Conservation (phyloP, 64 coral and sea anemone species). For the Montipora cactus region DNA sequence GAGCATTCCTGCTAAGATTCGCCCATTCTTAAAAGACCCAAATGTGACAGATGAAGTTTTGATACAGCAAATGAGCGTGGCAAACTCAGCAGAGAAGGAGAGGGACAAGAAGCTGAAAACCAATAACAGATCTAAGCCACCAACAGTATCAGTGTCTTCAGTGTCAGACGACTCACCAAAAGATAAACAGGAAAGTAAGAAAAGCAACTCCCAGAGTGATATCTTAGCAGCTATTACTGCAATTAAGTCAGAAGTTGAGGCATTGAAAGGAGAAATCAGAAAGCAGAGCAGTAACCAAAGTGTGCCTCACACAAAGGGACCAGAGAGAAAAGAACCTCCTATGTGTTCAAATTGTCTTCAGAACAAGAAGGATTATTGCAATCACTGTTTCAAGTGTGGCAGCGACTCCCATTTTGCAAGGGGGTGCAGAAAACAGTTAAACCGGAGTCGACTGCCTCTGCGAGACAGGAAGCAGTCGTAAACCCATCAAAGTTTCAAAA, state of each 20-base stretch:
- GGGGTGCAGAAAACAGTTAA: constrained; percentile 19
- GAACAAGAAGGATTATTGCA: constrained; percentile 23
- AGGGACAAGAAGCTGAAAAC: constrained; percentile 65
- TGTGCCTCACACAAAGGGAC: background rate
- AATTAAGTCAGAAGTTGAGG: constrained; percentile 52
- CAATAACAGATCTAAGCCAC: background rate
- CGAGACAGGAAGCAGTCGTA: constrained; percentile 37
- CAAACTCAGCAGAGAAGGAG: constrained; percentile 66
- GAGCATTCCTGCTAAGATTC: constrained; percentile 74
- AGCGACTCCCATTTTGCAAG: constrained; percentile 56
- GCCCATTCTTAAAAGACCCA: constrained; percentile 68
- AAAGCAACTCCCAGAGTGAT: constrained; percentile 34
- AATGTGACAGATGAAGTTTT: constrained; percentile 70
- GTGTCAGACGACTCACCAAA: constrained; percentile 34
- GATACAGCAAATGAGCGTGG: constrained; percentile 68
- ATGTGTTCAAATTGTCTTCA: constrained; percentile 51
- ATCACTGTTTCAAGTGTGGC: background rate
- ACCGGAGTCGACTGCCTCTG: background rate
- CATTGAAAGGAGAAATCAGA: constrained; percentile 65
- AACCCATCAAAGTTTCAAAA: background rate
- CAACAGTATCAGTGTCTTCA: constrained; percentile 26
- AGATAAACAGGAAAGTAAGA: constrained; percentile 25
- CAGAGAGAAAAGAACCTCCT: constrained; percentile 44
- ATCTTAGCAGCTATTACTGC: constrained; percentile 63
- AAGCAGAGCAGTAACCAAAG: background rate